Evolutionary conservation across 2,888 invertebrate species (phyloP), one percentile per base, ranked within the genome.

Genomic region (Vannuccia rotundouncinata): DNA sequence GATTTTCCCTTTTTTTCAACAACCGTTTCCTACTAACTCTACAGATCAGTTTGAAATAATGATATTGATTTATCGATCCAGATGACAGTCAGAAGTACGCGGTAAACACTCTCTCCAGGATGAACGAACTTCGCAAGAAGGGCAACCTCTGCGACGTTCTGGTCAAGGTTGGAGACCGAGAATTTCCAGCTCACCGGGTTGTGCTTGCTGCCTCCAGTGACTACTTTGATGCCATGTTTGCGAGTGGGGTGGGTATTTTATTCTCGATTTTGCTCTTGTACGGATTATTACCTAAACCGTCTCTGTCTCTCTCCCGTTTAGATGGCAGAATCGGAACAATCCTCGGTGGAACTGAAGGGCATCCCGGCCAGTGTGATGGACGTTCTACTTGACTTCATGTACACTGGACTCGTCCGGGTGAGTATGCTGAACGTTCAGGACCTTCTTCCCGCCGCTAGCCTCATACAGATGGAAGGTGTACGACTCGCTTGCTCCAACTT

Each of bases 151-250:
- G 87, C 84, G 87, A 87, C 82, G 85, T 87, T 1, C 83, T 83
- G n/a, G 83, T 87, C 30, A 84, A 83, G 80, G 86, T 87, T n/a
- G 85, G 85, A 59, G 84, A 83, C 10, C 81, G 85, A 76, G 82
- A 84, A n/a, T 87, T 87, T 82, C 84, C 86, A 2, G 87, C 86
- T 2, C 87, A 87, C 82, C 83, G 86, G 22, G 86, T 87, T 79
- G 87, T 87, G 0, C 83, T 87, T 59, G 87, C 87, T 17, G 86
- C 87, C 0, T 86, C 86, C 80, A 87, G 87, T 83, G 87, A 87
- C 79, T 87, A 87, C 82, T 87, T 87, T 83, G 85, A 85, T 84
- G 87, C 87, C 59, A 87, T 87, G 87, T 87, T 87, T 82, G 87
- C 87, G 17, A 85, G 84, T 83, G 86, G 85, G 83, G 87, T 87